Evolutionary conservation across 1,140 invertebrate species (phyloP).

Genomic region (Drosophila repletoides): DNA sequence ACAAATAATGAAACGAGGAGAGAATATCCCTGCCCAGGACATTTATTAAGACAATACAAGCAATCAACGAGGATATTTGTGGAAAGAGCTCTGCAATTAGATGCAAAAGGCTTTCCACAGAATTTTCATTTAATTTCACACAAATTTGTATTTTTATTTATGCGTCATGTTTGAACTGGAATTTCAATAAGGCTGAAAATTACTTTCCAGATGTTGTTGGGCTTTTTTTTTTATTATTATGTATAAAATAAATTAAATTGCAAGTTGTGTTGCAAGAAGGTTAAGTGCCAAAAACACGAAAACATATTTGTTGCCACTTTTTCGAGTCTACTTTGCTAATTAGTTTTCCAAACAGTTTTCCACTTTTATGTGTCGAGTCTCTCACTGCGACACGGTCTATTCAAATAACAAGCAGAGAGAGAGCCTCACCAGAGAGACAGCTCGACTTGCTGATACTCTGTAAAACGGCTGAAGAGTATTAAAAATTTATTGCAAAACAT

Average conservation of each 20-base stretch:
- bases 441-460: too few relatives aligned
- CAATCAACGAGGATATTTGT: neutral
- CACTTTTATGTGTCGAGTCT: neutral
- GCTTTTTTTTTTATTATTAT: neutral
- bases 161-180: constrained; percentile 15
- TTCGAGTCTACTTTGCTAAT: constrained; percentile 38
- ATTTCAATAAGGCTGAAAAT: constrained; percentile 30
- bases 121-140: constrained; percentile 4
- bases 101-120: neutral
- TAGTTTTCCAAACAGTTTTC: constrained; percentile 40
- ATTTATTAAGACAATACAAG: neutral
- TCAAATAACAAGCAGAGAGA: constrained; percentile 27
- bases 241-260: constrained; percentile 21
- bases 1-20: neutral
- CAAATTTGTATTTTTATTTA: constrained; percentile 9
- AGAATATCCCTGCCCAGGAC: neutral
- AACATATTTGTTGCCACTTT: constrained; percentile 31
- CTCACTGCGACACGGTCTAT: neutral
- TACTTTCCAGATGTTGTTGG: constrained; percentile 3
- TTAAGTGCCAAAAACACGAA: neutral
- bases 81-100: constrained; percentile 11
- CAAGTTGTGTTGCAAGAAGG: neutral
- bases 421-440: too few relatives aligned
- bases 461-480: too few relatives aligned
- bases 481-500: too few relatives aligned